Base-by-base conservation (phyloP, 2,113 vertebrate genomes). In the Nesogale talazaci region DNA sequence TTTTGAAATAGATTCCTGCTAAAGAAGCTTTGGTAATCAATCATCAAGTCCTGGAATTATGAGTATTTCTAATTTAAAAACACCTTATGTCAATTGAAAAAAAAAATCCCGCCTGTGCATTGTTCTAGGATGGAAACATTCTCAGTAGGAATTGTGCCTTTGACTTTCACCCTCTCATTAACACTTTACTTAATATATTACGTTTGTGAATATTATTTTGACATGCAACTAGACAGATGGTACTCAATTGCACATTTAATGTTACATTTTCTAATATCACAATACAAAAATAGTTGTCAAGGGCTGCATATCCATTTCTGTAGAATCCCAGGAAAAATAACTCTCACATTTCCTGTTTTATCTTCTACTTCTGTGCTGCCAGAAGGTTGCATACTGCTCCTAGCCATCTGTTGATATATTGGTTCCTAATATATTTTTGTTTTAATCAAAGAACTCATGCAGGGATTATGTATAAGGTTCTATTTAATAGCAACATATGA, bases 381-480 rank as follows among this genome's bases (percentile, higher is more conserved):
- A 96, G 89, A 95, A 95, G 81, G 57, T 77, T 89, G 38, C 34
- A 83, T 29, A 69, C 72, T 59, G 76, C 1, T 16, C 63, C 84
- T 94, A 65, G 74, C 92, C 94, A 92, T 96, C 93, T 96, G 87
- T 52, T 89, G n/a, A 89, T 77, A 31, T n/a, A 92, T 63, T 93
- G 31, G 52, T 88, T 94, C 19, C 46, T 94, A 85, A 91, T 85
- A 91, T 77, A 89, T 20, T 80, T 95, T 93, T 79, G 23, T 81
- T 70, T 74, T 76, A 82, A 86, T 83, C 31, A 67, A 8, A 22
- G 15, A 85, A 84, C 57, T 79, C 88, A 70, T 79, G 6, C 46
- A 12, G n/a, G 8, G 65, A 87, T 65, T 95, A 29, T 87, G 46
- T 29, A 23, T 38, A 31, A 23, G 23, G 83, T 87, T 89, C 40